Percentiles rank a stretch among this genome's conserved stretches.
Conservation (phyloP, 2,888 invertebrate genomes). For the Synanthedon vespiformis region DNA sequence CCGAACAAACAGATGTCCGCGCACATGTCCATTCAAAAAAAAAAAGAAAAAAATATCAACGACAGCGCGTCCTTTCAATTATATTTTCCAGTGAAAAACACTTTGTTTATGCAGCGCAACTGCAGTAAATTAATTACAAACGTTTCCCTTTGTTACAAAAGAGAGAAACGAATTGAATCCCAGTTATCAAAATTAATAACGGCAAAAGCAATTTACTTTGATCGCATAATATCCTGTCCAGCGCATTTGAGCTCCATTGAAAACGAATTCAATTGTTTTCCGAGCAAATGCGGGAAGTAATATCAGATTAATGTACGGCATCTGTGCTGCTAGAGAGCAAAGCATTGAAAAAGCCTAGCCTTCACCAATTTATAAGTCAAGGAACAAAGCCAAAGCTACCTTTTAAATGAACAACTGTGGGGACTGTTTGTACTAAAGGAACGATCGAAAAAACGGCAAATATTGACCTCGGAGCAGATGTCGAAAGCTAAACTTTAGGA, state of each 20-base stretch:
- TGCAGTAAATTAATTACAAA: conserved; percentile 61
- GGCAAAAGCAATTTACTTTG: conserved; percentile 61
- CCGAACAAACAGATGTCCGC: conserved; percentile 52
- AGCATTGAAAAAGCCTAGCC: not conserved
- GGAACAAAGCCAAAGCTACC: conserved; percentile 1
- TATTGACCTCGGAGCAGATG: conserved; percentile 68
- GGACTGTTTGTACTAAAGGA: conserved; percentile 35
- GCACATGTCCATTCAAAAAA: conserved; percentile 43
- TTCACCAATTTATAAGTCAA: conserved; percentile 1
- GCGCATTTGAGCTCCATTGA: conserved; percentile 38
- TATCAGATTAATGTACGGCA: conserved; percentile 8
- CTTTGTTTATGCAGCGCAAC: conserved; percentile 44
- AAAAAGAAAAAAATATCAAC: conserved; percentile 8
- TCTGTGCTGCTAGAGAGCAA: conserved; percentile 8
- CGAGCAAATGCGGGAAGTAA: conserved; percentile 22
- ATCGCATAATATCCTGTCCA: conserved; percentile 60
- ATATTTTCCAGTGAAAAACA: conserved; percentile 29
- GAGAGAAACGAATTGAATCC: conserved; percentile 67
- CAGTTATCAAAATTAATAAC: conserved; percentile 69
- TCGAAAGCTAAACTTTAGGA: conserved; percentile 56
- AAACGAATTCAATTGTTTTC: conserved; percentile 39
- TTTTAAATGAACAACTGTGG: conserved; percentile 22
- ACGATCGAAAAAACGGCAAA: conserved; percentile 51
- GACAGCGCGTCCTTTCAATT: conserved; percentile 20
- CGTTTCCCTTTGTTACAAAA: conserved; percentile 68